Evolutionary conservation across 2,113 vertebrate species (phyloP).

Genomic region (Platanista minor): DNA sequence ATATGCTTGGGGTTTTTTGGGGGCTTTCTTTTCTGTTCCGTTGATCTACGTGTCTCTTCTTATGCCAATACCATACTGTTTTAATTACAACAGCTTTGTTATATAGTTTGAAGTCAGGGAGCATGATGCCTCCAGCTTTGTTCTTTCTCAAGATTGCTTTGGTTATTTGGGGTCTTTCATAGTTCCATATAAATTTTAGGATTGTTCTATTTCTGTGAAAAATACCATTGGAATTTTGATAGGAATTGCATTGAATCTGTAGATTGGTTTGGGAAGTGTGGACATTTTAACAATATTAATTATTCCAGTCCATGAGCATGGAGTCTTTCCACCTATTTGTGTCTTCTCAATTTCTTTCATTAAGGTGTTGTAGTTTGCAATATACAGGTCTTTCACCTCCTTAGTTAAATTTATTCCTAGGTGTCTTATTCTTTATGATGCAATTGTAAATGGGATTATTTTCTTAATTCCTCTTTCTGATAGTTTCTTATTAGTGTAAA

Average conservation of each 20-base stretch:
- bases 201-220: too few relatives aligned
- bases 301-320: not conserved
- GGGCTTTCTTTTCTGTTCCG: not conserved
- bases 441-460: not conserved
- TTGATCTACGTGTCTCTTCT: not conserved
- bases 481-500: not conserved
- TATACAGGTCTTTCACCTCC: not conserved
- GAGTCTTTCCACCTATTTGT: not conserved
- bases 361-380: not conserved
- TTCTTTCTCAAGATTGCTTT: too few relatives aligned
- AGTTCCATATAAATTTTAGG: too few relatives aligned
- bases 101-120: not conserved
- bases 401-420: not conserved
- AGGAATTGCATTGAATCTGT: too few relatives aligned
- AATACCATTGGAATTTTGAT: too few relatives aligned
- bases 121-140: not conserved
- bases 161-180: too few relatives aligned
- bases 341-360: not conserved
- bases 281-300: too few relatives aligned
- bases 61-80: not conserved
- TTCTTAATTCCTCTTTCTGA: not conserved
- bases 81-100: not conserved
- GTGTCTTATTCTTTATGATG: not conserved
- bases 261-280: too few relatives aligned
- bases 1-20: not conserved